Percentiles rank a stretch among this genome's conserved stretches.
phyloP scores from a whole-genome alignment of 2,888 invertebrate species.

The Cerastis rubricosa region DNA sequence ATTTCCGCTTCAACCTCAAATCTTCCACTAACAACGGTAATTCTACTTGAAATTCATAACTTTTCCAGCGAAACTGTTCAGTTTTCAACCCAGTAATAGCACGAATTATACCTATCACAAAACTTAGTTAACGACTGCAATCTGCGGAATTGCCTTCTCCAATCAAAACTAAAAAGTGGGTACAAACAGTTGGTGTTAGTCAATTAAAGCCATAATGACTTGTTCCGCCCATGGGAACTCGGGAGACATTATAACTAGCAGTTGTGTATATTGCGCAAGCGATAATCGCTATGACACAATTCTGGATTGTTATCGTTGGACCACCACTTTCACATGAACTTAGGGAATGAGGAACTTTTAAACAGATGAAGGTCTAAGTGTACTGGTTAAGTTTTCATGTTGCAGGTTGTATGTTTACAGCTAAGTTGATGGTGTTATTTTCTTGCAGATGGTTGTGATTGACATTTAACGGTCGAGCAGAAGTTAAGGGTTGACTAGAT shows the following conservation, averaged over 20 bases:
- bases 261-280: constrained; percentile 81
- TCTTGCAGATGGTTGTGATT: constrained; percentile 45
- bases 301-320: constrained; percentile 68
- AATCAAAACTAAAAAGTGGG: constrained; percentile 57
- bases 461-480: constrained; percentile 25
- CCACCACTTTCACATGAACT: constrained; percentile 66
- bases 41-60: constrained; percentile 19
- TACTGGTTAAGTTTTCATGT: constrained; percentile 32
- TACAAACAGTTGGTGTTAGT: constrained; percentile 41
- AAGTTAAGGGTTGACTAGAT: constrained; percentile 19
- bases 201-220: constrained; percentile 83
- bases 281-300: constrained; percentile 86
- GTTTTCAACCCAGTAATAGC: constrained; percentile 26
- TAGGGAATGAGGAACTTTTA: constrained; percentile 23
- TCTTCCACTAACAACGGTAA: constrained; percentile 21
- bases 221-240: constrained; percentile 82
- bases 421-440: constrained; percentile 50
- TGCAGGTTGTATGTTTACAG: constrained; percentile 51
- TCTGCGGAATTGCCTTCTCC: constrained; percentile 50
- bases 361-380: constrained; percentile 12
- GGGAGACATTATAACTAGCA: constrained; percentile 73
- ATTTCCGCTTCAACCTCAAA: constrained; percentile 2
- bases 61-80: constrained; percentile 28
- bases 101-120: constrained; percentile 51
- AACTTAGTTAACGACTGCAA: constrained; percentile 49